phyloP scores from a whole-genome alignment of 2,797 vertebrate genomes.

The Sebastes taczanowskii region DNA sequence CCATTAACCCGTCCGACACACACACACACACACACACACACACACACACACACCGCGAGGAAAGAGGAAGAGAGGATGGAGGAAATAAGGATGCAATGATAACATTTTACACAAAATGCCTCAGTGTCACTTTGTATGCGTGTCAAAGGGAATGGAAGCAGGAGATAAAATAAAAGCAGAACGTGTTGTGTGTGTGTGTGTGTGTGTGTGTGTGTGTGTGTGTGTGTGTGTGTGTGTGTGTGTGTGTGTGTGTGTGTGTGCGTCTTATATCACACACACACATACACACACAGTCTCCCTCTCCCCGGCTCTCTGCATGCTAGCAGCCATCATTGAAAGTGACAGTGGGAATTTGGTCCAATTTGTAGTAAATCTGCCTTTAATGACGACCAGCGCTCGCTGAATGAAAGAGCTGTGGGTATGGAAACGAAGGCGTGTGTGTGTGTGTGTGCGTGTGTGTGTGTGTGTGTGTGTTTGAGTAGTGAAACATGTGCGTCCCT shows the following conservation, averaged over 20 bases:
- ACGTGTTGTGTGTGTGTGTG: not conserved
- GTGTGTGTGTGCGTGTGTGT: not conserved
- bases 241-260: not conserved
- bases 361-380: slow-evolving; percentile 97
- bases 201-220: too few relatives aligned
- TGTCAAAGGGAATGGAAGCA: not conserved
- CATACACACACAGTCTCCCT: slow-evolving; percentile 44
- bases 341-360: slow-evolving; percentile 97
- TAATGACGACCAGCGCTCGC: slow-evolving; percentile 86
- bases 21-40: not conserved
- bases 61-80: not conserved
- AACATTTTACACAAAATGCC: not conserved
- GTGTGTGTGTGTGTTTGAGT: not conserved
- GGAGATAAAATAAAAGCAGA: slow-evolving; percentile 5
- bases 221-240: too few relatives aligned
- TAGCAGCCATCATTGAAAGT: slow-evolving; percentile 94
- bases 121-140: not conserved
- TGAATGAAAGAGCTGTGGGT: slow-evolving; percentile 89
- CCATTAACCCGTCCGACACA: slow-evolving; percentile 78
- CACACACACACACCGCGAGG: not conserved
- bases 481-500: not conserved
- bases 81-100: not conserved
- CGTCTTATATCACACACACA: slow-evolving; percentile 17
- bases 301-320: slow-evolving; percentile 69
- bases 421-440: slow-evolving; percentile 76